Base-by-base conservation (phyloP, 64 coral and sea anemone species). In the Acropora tenuis region DNA sequence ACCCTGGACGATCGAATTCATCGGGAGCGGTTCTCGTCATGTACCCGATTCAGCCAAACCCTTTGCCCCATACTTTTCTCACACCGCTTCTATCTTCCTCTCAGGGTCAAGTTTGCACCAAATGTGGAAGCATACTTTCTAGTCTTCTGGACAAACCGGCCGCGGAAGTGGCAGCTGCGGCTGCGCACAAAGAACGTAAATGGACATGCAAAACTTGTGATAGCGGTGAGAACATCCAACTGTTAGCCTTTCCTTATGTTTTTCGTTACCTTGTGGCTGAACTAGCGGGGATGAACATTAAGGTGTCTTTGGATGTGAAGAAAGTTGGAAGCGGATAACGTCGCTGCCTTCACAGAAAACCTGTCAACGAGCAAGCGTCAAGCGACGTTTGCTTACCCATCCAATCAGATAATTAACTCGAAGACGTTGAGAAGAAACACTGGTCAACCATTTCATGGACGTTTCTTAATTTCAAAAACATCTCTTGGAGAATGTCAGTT, bases 191-290 rank as follows among this genome's bases (percentile, higher is more conserved):
- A 50, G 91, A 95, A 12, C 87, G 97, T 16, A 95, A 96, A 55
- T 98, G 97, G 97, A 88, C 80, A 17, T 98, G 97, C 84, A 95
- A 95, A 86, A 87, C 76, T 44, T 98, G 97, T 66, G 83, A 93
- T 40, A 93, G 78, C 40, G 90, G 91, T 41, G 91, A 93, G 41
- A 69, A 98, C 65, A 91, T 98, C 48, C 76, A 96, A 43, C 73
- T 96, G 59, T 60, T 98, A 42, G 83, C 97, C 7, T 96, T 98
- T 8, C 97, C 97, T 67, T 98, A 98, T 53, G 97, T 98, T 20
- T 98, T 98, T 63, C 97, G 94, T 3, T 98, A 94, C 40, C 97
- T 98, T 18, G 94, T 98, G 30, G 97, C 97, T 60, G 97, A 98
- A 79, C 47, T 98, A 2, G 97, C 94, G n/a, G 97, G 91, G 6